phyloP scores from a whole-genome alignment of 2,888 invertebrate species.

The Parelbella ahira region DNA sequence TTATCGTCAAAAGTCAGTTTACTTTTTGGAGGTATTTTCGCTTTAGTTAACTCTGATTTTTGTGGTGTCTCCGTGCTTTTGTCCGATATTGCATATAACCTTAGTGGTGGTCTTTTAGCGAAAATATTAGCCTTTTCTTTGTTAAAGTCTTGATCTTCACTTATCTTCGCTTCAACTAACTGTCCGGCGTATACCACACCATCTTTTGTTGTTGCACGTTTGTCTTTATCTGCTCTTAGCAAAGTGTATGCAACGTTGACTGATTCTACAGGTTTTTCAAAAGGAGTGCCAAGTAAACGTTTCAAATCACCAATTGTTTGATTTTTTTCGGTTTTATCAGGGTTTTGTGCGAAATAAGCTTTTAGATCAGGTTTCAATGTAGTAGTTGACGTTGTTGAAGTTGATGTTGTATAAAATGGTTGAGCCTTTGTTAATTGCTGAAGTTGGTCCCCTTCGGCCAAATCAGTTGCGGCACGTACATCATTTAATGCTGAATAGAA shows the following conservation, averaged over 20 bases:
- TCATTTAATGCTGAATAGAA: conserved; percentile 83
- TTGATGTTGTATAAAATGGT: conserved; percentile 34
- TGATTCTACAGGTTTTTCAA: conserved; percentile 56
- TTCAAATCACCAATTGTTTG: conserved; percentile 50
- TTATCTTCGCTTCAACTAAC: conserved; percentile 65
- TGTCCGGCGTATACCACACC: conserved; percentile 65
- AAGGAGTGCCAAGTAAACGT: conserved; percentile 54
- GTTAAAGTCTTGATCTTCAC: conserved; percentile 65
- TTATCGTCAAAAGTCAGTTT: conserved; percentile 67
- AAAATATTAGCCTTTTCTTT: conserved; percentile 54
- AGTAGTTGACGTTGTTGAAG: conserved; percentile 36
- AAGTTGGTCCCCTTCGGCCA: conserved; percentile 79
- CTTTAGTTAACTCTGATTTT: conserved; percentile 55
- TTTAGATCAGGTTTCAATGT: conserved; percentile 39
- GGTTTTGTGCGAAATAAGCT: conserved; percentile 47
- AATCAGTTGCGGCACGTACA: conserved; percentile 81
- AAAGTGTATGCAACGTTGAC: conserved; percentile 65
- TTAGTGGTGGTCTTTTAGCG: conserved; percentile 56
- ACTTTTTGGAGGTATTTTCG: conserved; percentile 66
- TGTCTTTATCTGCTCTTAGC: conserved; percentile 53
- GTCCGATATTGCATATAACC: conserved; percentile 52
- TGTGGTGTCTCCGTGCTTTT: conserved; percentile 42
- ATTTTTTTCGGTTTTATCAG: conserved; percentile 44
- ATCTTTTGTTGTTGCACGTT: conserved; percentile 52
- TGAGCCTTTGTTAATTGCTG: conserved; percentile 48